A percentile compares a stretch with the other conserved stretches of the same genome.
phyloP scores from a whole-genome alignment of 30 jellyfish, hydroid and myxozoan genomes.

The Cassiopea xamachana region DNA sequence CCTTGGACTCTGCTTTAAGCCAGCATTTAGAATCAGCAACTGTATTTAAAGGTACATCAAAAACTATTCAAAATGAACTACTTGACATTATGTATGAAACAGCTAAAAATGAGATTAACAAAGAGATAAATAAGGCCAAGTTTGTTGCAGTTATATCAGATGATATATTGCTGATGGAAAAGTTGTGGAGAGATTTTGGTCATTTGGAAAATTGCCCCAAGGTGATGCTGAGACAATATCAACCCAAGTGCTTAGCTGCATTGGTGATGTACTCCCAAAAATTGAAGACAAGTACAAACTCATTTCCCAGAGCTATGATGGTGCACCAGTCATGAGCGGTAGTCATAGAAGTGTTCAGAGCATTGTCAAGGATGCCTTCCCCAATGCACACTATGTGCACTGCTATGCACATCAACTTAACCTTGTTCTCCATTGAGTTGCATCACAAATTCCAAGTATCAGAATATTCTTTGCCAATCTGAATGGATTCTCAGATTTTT shows the following conservation, averaged over 20 bases:
- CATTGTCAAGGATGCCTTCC: slow-evolving; percentile 17
- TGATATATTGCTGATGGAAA: slow-evolving; percentile 20
- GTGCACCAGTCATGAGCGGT: slow-evolving; percentile 55
- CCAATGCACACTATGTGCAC: slow-evolving; percentile 50
- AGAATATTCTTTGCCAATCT: slow-evolving; percentile 47
- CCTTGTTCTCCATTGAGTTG: slow-evolving; percentile 43
- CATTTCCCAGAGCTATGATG: slow-evolving; percentile 56
- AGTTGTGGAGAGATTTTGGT: slow-evolving; percentile 53
- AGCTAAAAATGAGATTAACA: not conserved
- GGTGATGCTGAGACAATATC: slow-evolving; percentile 36
- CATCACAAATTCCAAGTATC: slow-evolving; percentile 8
- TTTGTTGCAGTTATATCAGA: slow-evolving; percentile 67
- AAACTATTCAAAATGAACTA: slow-evolving; percentile 57
- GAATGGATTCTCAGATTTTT: slow-evolving; percentile 31
- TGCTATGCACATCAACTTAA: slow-evolving; percentile 74
- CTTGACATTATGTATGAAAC: slow-evolving; percentile 60
- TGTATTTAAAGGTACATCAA: slow-evolving; percentile 64
- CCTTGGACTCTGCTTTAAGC: slow-evolving; percentile 46
- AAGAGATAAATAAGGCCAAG: slow-evolving; percentile 30
- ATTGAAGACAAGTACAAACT: slow-evolving; percentile 20
- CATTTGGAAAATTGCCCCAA: slow-evolving; percentile 33
- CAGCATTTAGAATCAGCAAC: slow-evolving; percentile 37
- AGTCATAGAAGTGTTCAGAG: slow-evolving; percentile 33
- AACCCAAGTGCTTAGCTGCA: slow-evolving; percentile 19
- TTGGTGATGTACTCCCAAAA: slow-evolving; percentile 51